Conservation (phyloP, 2,113 vertebrate species). For the Crotalus viridis region DNA sequence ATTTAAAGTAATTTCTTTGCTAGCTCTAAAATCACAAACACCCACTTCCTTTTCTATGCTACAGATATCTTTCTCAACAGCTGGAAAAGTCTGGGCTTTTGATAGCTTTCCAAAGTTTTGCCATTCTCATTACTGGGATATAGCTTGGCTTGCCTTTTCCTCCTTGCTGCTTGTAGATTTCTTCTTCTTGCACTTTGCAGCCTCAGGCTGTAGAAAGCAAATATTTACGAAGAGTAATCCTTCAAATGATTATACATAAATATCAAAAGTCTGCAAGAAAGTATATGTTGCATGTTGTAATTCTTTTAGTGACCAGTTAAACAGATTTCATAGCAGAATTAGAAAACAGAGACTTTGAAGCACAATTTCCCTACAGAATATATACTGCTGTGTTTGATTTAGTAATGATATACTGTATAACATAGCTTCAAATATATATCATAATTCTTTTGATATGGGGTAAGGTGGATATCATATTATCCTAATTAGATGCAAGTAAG, state of each 20-base stretch:
- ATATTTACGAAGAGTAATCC: neutral
- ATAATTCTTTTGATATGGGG: neutral
- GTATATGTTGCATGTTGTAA: neutral
- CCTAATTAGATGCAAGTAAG: neutral
- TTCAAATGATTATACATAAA: neutral
- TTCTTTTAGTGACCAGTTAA: neutral
- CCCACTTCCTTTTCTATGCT: neutral
- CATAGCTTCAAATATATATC: neutral
- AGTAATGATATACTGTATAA: neutral
- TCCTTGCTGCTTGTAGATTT: neutral
- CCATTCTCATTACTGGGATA: neutral
- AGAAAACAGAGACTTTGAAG: neutral
- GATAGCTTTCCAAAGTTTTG: neutral
- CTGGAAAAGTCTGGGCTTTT: neutral
- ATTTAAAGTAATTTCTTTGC: neutral
- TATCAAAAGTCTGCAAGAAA: neutral
- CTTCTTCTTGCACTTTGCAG: neutral
- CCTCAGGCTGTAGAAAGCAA: neutral
- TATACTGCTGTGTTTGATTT: no score
- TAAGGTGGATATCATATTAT: neutral
- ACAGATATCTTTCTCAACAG: fast-evolving
- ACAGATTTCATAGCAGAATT: neutral
- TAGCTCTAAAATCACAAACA: fast-evolving
- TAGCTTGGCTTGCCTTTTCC: neutral
- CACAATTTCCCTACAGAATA: neutral